Base-by-base conservation (phyloP, 2,113 vertebrate genomes). In the Symphodus melops region DNA sequence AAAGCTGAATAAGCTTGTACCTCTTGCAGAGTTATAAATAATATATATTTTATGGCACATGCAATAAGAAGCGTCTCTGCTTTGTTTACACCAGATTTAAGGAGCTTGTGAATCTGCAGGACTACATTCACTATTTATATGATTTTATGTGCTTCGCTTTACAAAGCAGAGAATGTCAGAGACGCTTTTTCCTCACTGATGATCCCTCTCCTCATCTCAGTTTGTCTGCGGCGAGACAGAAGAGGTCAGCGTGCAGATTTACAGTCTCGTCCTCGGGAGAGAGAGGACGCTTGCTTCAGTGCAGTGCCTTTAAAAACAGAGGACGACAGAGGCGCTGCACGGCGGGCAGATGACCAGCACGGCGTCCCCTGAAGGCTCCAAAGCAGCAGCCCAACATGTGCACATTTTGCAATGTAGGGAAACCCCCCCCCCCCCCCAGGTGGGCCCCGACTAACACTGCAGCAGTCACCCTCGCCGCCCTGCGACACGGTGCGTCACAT, bases 51-150 rank as follows among this genome's bases (percentile, higher is more conserved):
- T 52, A 68, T 28, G 49, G 37, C 48, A 64, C 56, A 72, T 0
- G 58, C 33, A 85, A 79, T 78, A 81, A 66, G 66, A 73, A 19
- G 0, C 1, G 16, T 25, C 49, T 75, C 63, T 71, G 46, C 41
- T 71, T 77, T 58, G 71, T 79, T 79, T 72, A 58, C 2, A 68
- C 36, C 37, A 17, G 58, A 68, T 81, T 72, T 62, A 57, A n/a
- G 39, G 21, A 9, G 20, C 37, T 33, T 61, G 20, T 28, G 52
- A 64, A 42, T 55, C 23, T 48, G 56, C 10, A 46, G 1, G 20
- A 11, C 20, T 20, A 17, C 41, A 58, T 53, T 59, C 13, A 44
- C 4, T 53, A 21, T 41, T 49, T 14, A 9, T 20, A 10, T 20
- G 1, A 33, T 68, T 59, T 41, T 0, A 63, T 39, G 64, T 48